Conservation (phyloP, 1,140 invertebrate species). For the Ceratina australensis region DNA sequence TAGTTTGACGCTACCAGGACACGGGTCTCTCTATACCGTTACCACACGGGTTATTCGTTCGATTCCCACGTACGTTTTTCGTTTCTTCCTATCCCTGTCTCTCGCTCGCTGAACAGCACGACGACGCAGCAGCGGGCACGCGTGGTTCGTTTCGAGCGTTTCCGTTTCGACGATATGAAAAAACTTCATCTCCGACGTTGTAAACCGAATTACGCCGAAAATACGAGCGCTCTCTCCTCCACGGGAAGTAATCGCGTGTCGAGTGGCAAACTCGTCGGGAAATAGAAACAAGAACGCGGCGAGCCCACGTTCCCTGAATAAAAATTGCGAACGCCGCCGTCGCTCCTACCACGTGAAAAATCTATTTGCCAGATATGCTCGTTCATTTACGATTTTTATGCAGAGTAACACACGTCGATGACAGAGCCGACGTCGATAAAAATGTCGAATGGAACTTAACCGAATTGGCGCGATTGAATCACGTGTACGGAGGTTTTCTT, state of each 20-base stretch:
- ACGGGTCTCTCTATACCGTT: background rate
- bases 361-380: background rate
- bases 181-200: background rate
- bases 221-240: background rate
- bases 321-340: background rate
- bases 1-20: slow-evolving; percentile 15
- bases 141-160: no score
- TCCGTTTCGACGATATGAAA: background rate
- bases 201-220: background rate
- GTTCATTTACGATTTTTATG: background rate
- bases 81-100: background rate
- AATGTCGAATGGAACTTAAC: no score
- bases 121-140: no score
- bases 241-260: background rate
- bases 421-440: no score
- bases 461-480: no score
- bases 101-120: no score
- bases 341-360: background rate
- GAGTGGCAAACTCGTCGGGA: background rate
- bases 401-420: background rate
- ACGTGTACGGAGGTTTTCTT: no score
- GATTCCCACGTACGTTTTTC: background rate
- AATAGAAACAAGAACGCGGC: background rate
- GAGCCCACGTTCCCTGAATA: background rate
- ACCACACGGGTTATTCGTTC: background rate